Percentiles rank a stretch among this genome's conserved stretches.
Conservation (phyloP, 2,113 vertebrate genomes). For the Galemys pyrenaicus region DNA sequence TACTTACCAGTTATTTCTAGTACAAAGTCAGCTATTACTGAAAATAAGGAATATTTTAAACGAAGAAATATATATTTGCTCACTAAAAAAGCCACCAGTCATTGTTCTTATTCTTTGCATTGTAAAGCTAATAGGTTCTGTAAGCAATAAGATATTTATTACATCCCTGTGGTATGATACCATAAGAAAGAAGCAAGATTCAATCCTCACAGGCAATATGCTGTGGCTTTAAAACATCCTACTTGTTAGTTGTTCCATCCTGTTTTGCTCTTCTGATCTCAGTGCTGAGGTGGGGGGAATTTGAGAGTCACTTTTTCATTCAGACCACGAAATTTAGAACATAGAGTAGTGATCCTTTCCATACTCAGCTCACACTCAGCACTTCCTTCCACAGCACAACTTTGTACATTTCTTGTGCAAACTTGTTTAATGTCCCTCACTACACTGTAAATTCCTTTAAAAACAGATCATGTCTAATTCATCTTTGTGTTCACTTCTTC, state of each 20-base stretch:
- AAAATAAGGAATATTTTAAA: slow-evolving; percentile 19
- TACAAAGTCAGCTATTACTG: neutral
- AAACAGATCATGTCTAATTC: neutral
- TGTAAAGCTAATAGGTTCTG: neutral
- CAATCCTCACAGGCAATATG: neutral
- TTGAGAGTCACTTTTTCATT: neutral
- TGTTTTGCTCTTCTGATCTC: neutral
- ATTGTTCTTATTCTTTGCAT: neutral
- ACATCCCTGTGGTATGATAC: neutral
- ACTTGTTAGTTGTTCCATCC: neutral
- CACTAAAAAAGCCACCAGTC: neutral
- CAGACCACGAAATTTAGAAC: neutral
- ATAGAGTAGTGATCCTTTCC: neutral
- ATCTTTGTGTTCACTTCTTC: neutral
- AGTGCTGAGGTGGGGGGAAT: neutral
- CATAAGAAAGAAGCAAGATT: neutral
- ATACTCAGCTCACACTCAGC: neutral
- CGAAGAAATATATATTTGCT: neutral
- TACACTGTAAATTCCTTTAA: neutral
- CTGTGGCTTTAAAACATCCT: neutral
- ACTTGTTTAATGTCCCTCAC: neutral
- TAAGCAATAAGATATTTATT: neutral
- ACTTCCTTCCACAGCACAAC: neutral
- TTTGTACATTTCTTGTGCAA: neutral
- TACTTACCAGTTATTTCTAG: neutral